A percentile compares a stretch with the other conserved stretches of the same genome.
These are phyloP conservation scores for Trematomus bernacchii DNA, from an alignment of 2,797 vertebrate genomes.

Conservation along the genomic window DNA sequence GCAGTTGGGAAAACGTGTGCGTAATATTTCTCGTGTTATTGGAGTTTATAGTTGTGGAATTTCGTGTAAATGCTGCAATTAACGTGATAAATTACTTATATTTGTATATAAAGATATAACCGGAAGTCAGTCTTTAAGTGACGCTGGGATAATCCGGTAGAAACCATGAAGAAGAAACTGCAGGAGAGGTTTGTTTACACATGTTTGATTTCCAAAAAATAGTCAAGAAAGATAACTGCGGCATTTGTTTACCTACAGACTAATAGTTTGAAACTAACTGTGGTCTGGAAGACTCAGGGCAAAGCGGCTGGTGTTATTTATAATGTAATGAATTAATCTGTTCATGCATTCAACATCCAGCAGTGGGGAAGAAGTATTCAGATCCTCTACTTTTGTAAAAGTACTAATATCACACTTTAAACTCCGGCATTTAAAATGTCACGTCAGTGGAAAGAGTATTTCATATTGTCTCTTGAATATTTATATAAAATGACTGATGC, in stretches of 20 bases:
- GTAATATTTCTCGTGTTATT: not conserved
- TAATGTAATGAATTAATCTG: fast-evolving
- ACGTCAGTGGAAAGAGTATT: too few species aligned
- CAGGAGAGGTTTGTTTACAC: constrained; percentile 73
- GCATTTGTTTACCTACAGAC: not conserved
- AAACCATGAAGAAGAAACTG: constrained; percentile 75
- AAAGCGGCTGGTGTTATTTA: not conserved
- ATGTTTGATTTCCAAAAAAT: not conserved
- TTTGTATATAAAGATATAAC: fast-evolving
- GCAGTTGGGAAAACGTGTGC: constrained; percentile 22
- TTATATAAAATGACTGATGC: too few species aligned
- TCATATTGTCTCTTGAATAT: too few species aligned
- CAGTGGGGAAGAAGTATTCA: too few species aligned
- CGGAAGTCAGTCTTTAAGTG: not conserved
- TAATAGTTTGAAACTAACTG: not conserved
- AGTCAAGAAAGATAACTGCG: not conserved
- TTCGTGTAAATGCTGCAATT: not conserved
- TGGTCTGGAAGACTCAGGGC: not conserved
- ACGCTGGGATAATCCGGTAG: fast-evolving
- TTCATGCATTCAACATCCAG: not conserved
- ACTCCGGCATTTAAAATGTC: too few species aligned
- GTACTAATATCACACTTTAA: not conserved
- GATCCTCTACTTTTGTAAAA: not conserved
- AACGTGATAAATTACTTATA: fast-evolving
- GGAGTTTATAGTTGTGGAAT: not conserved